Evolutionary conservation across 2,113 vertebrate genomes (phyloP).

Genomic region (Tyrannus savana): DNA sequence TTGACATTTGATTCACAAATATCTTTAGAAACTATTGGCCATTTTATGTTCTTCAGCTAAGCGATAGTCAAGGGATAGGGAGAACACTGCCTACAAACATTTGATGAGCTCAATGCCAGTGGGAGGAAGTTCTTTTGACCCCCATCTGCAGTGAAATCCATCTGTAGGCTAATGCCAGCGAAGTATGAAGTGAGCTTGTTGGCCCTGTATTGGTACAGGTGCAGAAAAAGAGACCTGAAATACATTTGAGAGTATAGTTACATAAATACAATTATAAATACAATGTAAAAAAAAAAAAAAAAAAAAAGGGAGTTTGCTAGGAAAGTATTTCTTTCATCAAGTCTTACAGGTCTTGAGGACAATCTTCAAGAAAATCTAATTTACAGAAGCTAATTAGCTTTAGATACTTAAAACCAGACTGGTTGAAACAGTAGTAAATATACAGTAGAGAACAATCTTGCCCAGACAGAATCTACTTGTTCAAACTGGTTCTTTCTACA

Average conservation of each 20-base stretch:
- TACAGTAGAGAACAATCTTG: slow-evolving; percentile 8
- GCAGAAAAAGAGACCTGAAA: not conserved
- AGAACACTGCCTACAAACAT: not conserved
- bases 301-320: not conserved
- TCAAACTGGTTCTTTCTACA: slow-evolving; percentile 10
- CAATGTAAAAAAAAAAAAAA: not conserved
- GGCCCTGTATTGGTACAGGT: not conserved
- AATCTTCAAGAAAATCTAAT: slow-evolving; percentile 25
- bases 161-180: not conserved
- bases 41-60: not conserved
- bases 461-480: slow-evolving; percentile 43
- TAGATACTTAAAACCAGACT: slow-evolving; percentile 36
- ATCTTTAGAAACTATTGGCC: not conserved
- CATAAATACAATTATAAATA: not conserved
- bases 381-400: slow-evolving; percentile 22
- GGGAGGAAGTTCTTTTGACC: not conserved
- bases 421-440: slow-evolving; percentile 10
- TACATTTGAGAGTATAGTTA: not conserved
- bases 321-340: not conserved
- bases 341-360: not conserved
- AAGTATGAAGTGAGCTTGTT: not conserved
- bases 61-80: not conserved
- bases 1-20: not conserved
- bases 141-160: not conserved
- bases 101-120: not conserved